Evolutionary conservation across 1,140 invertebrate genomes (phyloP).

Genomic region (Acarapis woodi): DNA sequence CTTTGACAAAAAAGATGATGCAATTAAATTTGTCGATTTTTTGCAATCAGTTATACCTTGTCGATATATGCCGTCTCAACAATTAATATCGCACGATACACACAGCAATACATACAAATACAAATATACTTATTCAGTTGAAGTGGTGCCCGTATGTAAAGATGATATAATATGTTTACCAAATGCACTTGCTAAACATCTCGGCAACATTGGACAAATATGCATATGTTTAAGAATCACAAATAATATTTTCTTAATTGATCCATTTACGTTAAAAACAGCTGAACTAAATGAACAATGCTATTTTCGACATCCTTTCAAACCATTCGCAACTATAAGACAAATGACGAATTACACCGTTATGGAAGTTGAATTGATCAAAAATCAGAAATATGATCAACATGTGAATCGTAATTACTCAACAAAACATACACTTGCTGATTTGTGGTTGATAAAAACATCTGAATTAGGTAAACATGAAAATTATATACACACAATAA

Average conservation of each 20-base stretch:
- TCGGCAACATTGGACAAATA: constrained; percentile 71
- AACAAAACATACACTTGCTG: constrained; percentile 47
- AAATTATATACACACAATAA: constrained; percentile 49
- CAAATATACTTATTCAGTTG: constrained; percentile 48
- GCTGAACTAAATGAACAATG: constrained; percentile 46
- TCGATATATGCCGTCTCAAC: constrained; percentile 36
- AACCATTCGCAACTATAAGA: constrained; percentile 56
- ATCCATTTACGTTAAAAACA: constrained; percentile 63
- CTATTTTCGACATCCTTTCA: constrained; percentile 65
- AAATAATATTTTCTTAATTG: constrained; percentile 65
- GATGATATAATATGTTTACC: constrained; percentile 78
- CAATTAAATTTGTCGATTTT: constrained; percentile 87
- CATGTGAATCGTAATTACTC: background rate
- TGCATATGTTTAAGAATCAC: constrained; percentile 68
- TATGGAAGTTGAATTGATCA: constrained; percentile 66
- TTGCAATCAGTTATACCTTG: constrained; percentile 49
- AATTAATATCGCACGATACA: constrained; percentile 86
- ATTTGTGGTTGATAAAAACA: constrained; percentile 70
- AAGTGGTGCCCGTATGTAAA: constrained; percentile 87
- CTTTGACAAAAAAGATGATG: constrained; percentile 58
- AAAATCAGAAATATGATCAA: constrained; percentile 5
- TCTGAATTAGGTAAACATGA: constrained; percentile 58
- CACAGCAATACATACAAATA: constrained; percentile 92
- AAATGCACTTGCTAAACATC: constrained; percentile 47
- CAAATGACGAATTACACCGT: constrained; percentile 74